phyloP scores from a whole-genome alignment of 2,113 vertebrate species.

The Acrocephalus kingi region DNA sequence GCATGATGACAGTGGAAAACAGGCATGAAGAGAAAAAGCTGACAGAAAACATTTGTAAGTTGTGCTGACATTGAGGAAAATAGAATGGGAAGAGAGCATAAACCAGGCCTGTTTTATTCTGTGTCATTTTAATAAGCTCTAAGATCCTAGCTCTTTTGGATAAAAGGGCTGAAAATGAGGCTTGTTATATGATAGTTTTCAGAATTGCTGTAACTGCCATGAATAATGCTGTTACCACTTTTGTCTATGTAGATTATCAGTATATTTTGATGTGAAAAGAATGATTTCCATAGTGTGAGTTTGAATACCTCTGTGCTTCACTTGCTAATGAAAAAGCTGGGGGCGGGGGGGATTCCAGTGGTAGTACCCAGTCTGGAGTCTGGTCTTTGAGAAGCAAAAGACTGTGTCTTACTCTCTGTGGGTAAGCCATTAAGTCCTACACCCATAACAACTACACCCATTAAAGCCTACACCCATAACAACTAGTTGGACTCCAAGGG shows the following conservation, averaged over 20 bases:
- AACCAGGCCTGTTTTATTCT: neutral
- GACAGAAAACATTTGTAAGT: slow-evolving; percentile 37
- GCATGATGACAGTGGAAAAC: neutral
- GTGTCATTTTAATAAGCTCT: neutral
- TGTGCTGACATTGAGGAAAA: neutral
- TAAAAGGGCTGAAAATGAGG: neutral
- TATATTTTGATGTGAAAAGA: neutral
- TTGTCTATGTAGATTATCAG: neutral
- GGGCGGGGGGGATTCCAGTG: neutral
- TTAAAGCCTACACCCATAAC: neutral
- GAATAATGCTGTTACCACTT: neutral
- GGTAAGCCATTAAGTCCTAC: neutral
- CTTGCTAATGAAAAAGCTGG: neutral
- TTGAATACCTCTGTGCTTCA: neutral
- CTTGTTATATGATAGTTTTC: neutral
- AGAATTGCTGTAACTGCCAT: neutral
- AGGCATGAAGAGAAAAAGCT: slow-evolving; percentile 1
- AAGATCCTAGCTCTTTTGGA: neutral
- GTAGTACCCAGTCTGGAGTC: neutral
- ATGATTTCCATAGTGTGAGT: neutral
- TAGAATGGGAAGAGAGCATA: neutral
- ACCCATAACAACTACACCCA: neutral
- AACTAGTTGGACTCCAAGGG: neutral
- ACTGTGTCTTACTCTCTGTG: neutral
- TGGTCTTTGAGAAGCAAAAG: neutral